Evolutionary conservation across 2,797 vertebrate species (phyloP), one percentile per base, ranked within the genome.

Genomic region (Emys orbicularis): DNA sequence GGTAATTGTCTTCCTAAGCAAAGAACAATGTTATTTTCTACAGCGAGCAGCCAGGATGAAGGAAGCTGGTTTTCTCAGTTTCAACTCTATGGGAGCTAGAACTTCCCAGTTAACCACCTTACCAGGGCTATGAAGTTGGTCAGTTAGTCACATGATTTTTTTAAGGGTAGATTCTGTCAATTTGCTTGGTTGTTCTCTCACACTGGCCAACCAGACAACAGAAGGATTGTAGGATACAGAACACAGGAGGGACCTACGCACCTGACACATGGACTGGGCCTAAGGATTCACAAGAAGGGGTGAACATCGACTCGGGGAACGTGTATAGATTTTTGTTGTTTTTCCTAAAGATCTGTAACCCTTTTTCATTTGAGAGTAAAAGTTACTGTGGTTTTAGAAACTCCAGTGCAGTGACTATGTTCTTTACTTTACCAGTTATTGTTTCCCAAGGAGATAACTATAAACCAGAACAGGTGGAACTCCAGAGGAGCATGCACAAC

Each of bases 61-160:
- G 85, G 29, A 83, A 89, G 44, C 27, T 61, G 53, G 53, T 61
- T 54, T 61, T 34, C 31, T 23, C 31, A 61, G 59, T 61, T 61
- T 61, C 27, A 34, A 61, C 31, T 34, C 59, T 13, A 61, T 8
- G 6, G 7, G 12, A 61, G 82, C 23, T 77, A 27, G 2, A 87
- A 53, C 94, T 95, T 85, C 87, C 89, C 57, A 88, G 80, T 53
- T 84, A 88, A 88, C 68, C 57, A 92, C 83, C 93, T 61, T 29
- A 61, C 12, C 31, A 16, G 31, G 59, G 27, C 31, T 61, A 12
- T 61, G 31, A 61, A 61, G 29, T 23, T 61, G 59, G 31, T 34
- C 31, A 61, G 31, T 61, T 34, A 31, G 59, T 61, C 59, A 50
- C 27, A 61, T 29, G 59, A 7, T 31, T 31, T 12, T 12, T 61